A percentile compares a stretch with the other conserved stretches of the same genome.
Evolutionary conservation across 64 coral and sea anemone species (phyloP).

Genomic region (Montipora efflorescens): DNA sequence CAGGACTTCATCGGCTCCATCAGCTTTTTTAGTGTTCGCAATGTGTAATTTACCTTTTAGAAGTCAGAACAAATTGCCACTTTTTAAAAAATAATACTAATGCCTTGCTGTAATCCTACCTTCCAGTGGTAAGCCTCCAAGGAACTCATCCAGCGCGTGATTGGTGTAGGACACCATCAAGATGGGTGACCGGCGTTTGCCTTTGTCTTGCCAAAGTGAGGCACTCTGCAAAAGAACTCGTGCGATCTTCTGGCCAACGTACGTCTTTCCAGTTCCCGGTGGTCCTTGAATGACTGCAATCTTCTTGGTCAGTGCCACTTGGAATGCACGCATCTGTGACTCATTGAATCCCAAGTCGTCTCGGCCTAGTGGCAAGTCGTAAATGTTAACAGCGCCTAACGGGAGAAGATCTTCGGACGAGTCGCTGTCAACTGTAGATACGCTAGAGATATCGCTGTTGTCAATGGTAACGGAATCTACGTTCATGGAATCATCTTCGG

Average conservation of each 20-base stretch:
- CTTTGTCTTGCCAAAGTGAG: constrained; percentile 55
- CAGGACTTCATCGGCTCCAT: too few relatives aligned
- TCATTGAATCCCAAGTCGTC: constrained; percentile 41
- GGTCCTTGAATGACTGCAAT: constrained; percentile 94
- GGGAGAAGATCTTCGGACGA: neutral
- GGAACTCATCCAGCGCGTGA: constrained; percentile 88
- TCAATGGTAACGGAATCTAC: too few relatives aligned
- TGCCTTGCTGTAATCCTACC: neutral
- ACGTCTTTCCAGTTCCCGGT: constrained; percentile 94
- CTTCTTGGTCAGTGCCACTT: constrained; percentile 73
- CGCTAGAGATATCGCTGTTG: neutral
- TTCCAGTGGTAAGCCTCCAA: constrained; percentile 56
- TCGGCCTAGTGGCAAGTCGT: neutral
- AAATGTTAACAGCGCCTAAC: neutral
- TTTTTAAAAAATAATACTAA: too few relatives aligned
- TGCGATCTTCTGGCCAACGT: constrained; percentile 86
- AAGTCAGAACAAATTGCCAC: too few relatives aligned
- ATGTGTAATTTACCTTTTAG: too few relatives aligned
- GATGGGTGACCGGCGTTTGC: constrained; percentile 52
- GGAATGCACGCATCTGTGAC: constrained; percentile 58
- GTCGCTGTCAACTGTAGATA: neutral
- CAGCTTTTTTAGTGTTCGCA: too few relatives aligned
- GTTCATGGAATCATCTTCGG: too few relatives aligned
- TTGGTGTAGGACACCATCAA: constrained; percentile 94
- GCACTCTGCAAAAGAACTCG: constrained; percentile 69